A percentile compares a stretch with the other conserved stretches of the same genome.
Evolutionary conservation across 2,888 invertebrate genomes (phyloP).

Genomic region (Aspidiotus rigidus): DNA sequence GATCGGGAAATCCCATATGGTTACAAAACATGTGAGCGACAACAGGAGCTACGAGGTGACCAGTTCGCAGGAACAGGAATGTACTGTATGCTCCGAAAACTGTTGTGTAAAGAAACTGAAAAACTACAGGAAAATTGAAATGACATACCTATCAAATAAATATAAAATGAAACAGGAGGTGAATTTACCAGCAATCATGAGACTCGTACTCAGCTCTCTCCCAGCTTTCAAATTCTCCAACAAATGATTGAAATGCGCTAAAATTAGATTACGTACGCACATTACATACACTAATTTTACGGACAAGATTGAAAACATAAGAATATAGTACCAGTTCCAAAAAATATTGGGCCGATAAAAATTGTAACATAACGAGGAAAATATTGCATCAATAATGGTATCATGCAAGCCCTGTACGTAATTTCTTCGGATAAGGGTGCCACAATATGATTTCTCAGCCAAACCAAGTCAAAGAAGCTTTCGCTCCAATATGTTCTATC

Average conservation of each 20-base stretch:
- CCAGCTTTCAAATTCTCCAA: slow-evolving; percentile 67
- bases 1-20: slow-evolving; percentile 90
- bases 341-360: slow-evolving; percentile 78
- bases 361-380: slow-evolving; percentile 65
- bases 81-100: slow-evolving; percentile 91
- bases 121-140: slow-evolving; percentile 46
- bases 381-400: slow-evolving; percentile 78
- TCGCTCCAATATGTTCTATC: slow-evolving; percentile 64
- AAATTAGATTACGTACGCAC: slow-evolving; percentile 17
- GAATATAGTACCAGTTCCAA: slow-evolving; percentile 63
- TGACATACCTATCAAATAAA: slow-evolving; percentile 36
- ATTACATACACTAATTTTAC: neutral
- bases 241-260: slow-evolving; percentile 88
- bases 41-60: slow-evolving; percentile 79
- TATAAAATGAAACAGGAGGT: slow-evolving; percentile 7
- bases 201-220: slow-evolving; percentile 56
- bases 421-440: slow-evolving; percentile 93
- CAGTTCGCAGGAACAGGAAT: slow-evolving; percentile 79
- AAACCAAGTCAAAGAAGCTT: slow-evolving; percentile 62
- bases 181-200: slow-evolving; percentile 62
- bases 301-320: neutral
- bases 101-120: slow-evolving; percentile 84
- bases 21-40: slow-evolving; percentile 91
- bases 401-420: slow-evolving; percentile 90
- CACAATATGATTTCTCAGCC: slow-evolving; percentile 80